phyloP scores from a whole-genome alignment of 2,113 vertebrate genomes.

The Syngnathus floridae region DNA sequence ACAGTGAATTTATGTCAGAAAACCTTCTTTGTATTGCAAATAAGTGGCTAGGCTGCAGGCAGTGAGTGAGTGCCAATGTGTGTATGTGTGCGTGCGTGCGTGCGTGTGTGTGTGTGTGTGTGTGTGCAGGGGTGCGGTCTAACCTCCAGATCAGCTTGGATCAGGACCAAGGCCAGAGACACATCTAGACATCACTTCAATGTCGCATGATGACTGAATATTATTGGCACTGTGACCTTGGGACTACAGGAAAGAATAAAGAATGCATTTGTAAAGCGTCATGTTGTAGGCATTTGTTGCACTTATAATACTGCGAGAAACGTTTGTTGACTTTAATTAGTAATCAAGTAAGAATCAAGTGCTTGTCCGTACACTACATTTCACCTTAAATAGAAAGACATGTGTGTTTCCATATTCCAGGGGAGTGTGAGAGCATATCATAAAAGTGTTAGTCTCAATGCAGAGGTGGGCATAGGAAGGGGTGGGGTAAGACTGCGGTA shows the following conservation, averaged over 20 bases:
- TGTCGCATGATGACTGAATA: neutral
- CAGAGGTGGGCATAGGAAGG: constrained; percentile 31
- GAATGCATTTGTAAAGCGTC: neutral
- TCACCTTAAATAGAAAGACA: neutral
- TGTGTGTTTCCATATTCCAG: neutral
- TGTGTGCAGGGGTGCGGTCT: neutral
- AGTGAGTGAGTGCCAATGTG: neutral
- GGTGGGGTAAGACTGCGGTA: constrained; percentile 56
- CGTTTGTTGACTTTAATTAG: no score
- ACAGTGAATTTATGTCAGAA: constrained; percentile 9
- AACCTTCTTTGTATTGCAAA: neutral
- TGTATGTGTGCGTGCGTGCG: neutral
- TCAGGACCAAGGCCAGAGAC: constrained; percentile 50
- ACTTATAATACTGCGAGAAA: neutral
- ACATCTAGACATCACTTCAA: constrained; percentile 5
- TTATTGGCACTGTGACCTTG: neutral
- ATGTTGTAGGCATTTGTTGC: neutral
- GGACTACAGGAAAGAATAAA: neutral
- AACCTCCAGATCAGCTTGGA: constrained; percentile 4
- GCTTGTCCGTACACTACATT: neutral
- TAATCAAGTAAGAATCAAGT: neutral
- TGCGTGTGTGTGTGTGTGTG: neutral
- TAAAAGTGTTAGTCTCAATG: constrained; percentile 45
- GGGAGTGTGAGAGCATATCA: constrained; percentile 1
- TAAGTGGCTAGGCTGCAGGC: constrained; percentile 2